Evolutionary conservation across 1,140 invertebrate genomes (phyloP), one percentile per base, ranked within the genome.

Genomic region (Dendrolimus kikuchii): DNA sequence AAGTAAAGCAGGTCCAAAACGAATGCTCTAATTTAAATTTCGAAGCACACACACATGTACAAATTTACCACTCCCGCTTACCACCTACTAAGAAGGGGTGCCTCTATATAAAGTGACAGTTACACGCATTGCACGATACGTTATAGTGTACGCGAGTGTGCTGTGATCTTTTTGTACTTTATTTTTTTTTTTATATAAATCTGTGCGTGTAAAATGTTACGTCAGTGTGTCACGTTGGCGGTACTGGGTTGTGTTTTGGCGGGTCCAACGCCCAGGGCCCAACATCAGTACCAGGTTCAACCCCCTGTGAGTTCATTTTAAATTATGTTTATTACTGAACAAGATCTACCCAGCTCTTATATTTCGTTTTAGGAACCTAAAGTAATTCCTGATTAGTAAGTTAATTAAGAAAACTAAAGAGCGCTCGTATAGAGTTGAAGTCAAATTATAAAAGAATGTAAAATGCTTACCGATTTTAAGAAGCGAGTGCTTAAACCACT

Each of bases 51-150:
- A 62, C 47, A 57, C 58, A 65, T 52, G 51, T 53, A 53, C 46
- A 38, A 38, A 39, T 55, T 45, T 47, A 54, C 39, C 51, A 67
- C 73, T 77, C 73, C 74, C 72, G 64, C 74, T 66, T 66, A 62
- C 59, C 59, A 46, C 60, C 57, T 55, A 59, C 56, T 69, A 82
- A 23, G 81, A 77, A 81, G 78, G 81, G 81, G 74, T 83, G 80
- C 45, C 64, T 66, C 64, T 85, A 85, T 85, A 85, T 85, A 85
- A 72, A 79, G 77, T 75, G 72, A 80, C 63, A 73, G 71, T 74
- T 50, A 66, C 72, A 74, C 68, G 71, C 69, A 76, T 53, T 60
- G 62, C 64, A 76, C 68, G 63, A 72, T 61, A 75, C 74, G 71
- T 74, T 53, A 67, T 68, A 57, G 46, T 54, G 51, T 57, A 49